A percentile compares a stretch with the other conserved stretches of the same genome.
phyloP scores from a whole-genome alignment of 1,140 invertebrate species.

The Heliconius congener region DNA sequence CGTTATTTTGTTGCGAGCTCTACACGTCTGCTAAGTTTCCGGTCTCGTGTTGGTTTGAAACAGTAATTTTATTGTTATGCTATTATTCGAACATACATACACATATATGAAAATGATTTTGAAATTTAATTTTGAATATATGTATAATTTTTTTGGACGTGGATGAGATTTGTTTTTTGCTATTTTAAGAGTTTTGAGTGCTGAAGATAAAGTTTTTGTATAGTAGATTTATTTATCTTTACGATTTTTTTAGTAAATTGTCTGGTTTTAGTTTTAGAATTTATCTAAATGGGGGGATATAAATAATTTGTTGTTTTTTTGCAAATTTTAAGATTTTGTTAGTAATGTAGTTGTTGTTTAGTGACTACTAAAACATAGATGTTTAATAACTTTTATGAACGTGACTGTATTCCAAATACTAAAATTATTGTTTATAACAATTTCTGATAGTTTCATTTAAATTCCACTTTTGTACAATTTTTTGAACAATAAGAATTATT shows the following conservation, averaged over 20 bases:
- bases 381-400: no score
- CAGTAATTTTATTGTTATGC: conserved; percentile 72
- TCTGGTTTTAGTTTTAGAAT: not conserved
- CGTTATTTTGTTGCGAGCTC: conserved; percentile 73
- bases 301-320: not conserved
- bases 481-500: not conserved
- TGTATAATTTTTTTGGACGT: not conserved
- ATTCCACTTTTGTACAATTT: not conserved
- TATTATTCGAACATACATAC: conserved; percentile 53
- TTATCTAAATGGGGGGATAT: not conserved
- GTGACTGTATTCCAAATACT: no score
- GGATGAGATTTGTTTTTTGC: conserved; percentile 15
- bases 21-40: conserved; percentile 66
- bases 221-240: not conserved
- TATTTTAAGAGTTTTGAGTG: conserved; percentile 21
- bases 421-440: no score
- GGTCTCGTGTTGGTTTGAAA: conserved; percentile 52
- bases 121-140: conserved; percentile 40
- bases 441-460: not conserved
- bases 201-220: not conserved
- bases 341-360: no score
- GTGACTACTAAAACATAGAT: no score
- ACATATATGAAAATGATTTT: conserved; percentile 42
- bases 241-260: not conserved
- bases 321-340: no score